phyloP scores from a whole-genome alignment of 2,113 vertebrate species.

The Thamnaconus septentrionalis region DNA sequence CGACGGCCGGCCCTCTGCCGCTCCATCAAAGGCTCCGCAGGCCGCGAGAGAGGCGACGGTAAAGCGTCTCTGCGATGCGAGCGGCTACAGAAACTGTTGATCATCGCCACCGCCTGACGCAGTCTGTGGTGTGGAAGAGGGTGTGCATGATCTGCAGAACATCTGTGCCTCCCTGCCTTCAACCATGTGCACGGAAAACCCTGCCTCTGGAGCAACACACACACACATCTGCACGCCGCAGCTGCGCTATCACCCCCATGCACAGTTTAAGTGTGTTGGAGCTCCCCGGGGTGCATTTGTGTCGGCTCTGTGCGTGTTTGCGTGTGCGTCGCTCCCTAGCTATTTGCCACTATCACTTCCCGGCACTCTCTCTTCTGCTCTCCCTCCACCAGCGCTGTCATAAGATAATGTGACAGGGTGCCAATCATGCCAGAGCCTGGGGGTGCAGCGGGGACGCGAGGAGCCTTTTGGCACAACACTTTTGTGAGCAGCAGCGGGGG shows the following conservation, averaged over 20 bases:
- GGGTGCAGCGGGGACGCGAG: conserved; percentile 56
- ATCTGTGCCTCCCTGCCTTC: conserved; percentile 63
- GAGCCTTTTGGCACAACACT: conserved; percentile 59
- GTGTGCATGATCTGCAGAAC: conserved; percentile 59
- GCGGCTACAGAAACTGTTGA: conserved; percentile 32
- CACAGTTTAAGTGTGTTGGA: conserved; percentile 45
- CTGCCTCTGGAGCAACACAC: background rate
- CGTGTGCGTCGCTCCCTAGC: conserved; percentile 48
- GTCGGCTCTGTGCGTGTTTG: conserved; percentile 34
- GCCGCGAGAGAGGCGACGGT: too few species aligned
- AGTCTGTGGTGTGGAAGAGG: conserved; percentile 40
- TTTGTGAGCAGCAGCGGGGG: conserved; percentile 68
- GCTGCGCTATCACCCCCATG: conserved; percentile 29
- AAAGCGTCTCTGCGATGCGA: conserved; percentile 2
- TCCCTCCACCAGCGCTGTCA: conserved; percentile 57
- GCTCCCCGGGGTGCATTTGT: conserved; percentile 52
- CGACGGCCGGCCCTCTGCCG: too few species aligned
- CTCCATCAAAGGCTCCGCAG: too few species aligned
- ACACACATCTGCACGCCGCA: conserved; percentile 12
- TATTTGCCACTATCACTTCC: conserved; percentile 62
- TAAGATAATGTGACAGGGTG: conserved; percentile 71
- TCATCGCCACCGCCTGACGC: conserved; percentile 58
- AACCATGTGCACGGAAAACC: background rate
- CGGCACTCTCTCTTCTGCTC: conserved; percentile 9
- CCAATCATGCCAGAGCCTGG: conserved; percentile 67